Conservation (phyloP, 2,797 vertebrate genomes). For the Tiaroga cobitis region DNA sequence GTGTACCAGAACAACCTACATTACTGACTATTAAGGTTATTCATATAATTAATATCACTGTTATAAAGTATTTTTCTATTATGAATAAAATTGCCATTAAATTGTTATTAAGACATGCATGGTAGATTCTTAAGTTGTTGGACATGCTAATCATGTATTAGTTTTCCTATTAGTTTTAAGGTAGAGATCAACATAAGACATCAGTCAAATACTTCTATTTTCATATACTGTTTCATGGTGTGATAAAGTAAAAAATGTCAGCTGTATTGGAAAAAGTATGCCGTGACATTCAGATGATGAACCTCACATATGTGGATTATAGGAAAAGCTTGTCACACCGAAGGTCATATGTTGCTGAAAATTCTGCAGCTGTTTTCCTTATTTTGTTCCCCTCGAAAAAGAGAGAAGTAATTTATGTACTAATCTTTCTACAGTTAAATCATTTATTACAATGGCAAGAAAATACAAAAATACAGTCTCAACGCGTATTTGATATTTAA, state of each 20-base stretch:
- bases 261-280: background rate
- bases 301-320: background rate
- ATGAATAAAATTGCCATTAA: background rate
- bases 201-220: slow-evolving; percentile 9
- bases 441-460: background rate
- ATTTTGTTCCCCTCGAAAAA: background rate
- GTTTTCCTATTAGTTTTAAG: background rate
- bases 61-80: background rate
- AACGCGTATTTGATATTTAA: background rate
- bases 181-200: slow-evolving; percentile 13
- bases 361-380: background rate
- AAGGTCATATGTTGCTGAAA: background rate
- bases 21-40: background rate
- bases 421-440: background rate
- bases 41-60: background rate
- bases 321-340: background rate
- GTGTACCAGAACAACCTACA: background rate
- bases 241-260: background rate
- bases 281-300: background rate
- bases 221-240: background rate
- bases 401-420: background rate
- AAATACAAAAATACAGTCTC: background rate
- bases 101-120: background rate
- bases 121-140: background rate
- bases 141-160: slow-evolving; percentile 62